These are phyloP conservation scores for Noctilio leporinus DNA, from an alignment of 2,113 vertebrate genomes.

Conservation along the genomic window DNA sequence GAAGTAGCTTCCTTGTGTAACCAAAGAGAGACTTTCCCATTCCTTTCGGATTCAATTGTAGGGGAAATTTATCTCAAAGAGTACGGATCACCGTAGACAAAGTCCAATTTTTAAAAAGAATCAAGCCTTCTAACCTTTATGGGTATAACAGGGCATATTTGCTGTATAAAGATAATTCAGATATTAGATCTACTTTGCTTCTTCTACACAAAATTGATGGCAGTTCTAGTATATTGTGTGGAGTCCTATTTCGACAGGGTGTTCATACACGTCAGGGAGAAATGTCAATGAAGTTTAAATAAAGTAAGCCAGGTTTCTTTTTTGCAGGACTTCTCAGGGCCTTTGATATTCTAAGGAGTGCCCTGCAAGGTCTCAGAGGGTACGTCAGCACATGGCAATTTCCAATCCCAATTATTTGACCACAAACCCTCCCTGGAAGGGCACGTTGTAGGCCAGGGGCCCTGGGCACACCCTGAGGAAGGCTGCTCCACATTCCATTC, in stretches of 20 bases:
- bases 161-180: background rate
- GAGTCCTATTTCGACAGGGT: background rate
- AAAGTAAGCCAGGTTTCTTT: background rate
- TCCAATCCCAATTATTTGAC: background rate
- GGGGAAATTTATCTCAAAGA: background rate
- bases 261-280: background rate
- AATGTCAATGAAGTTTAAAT: background rate
- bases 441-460: background rate
- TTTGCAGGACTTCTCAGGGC: background rate
- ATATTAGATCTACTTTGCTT: background rate
- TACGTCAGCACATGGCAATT: accelerated
- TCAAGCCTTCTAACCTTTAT: background rate
- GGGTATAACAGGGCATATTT: background rate
- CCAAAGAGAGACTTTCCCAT: background rate
- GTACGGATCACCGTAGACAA: background rate
- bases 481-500: background rate
- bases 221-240: background rate
- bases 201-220: background rate
- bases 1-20: background rate
- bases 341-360: background rate
- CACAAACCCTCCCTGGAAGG: background rate
- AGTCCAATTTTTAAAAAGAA: background rate
- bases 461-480: background rate
- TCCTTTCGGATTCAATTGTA: background rate
- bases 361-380: background rate